Conservation (phyloP, 2,888 invertebrate species). For the Sipunculus nudus region DNA sequence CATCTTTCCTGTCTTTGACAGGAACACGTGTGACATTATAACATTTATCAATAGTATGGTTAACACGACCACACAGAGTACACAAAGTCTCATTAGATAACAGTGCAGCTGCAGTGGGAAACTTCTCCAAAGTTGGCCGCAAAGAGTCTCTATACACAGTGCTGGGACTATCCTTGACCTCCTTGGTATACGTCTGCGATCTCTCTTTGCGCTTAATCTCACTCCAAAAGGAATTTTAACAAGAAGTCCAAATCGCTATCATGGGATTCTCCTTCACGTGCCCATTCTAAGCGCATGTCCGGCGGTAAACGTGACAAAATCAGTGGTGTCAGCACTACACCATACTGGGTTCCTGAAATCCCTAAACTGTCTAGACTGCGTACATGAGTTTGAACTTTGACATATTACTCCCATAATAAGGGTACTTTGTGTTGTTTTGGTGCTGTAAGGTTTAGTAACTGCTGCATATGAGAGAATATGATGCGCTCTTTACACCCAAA, state of each 20-base stretch:
- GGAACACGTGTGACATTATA: neutral
- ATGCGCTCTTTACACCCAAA: neutral
- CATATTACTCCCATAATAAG: neutral
- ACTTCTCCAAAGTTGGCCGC: neutral
- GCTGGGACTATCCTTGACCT: neutral
- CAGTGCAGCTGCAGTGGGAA: neutral
- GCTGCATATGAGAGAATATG: neutral
- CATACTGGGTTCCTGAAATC: neutral
- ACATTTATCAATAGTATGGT: neutral
- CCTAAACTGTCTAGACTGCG: neutral
- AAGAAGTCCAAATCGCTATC: neutral
- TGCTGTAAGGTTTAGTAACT: neutral
- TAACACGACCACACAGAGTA: neutral
- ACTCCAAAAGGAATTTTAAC: neutral
- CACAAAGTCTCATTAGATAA: neutral
- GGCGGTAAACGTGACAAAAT: neutral
- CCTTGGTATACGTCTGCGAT: neutral
- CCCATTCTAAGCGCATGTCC: neutral
- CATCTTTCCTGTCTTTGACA: neutral
- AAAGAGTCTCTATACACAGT: neutral
- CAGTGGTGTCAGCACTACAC: neutral
- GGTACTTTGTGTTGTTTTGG: neutral
- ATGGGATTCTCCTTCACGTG: neutral
- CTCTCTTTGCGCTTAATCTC: neutral
- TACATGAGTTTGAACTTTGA: neutral